Evolutionary conservation across 92 coral and sea anemone species (phyloP).

Genomic region (Phenganax marumi): DNA sequence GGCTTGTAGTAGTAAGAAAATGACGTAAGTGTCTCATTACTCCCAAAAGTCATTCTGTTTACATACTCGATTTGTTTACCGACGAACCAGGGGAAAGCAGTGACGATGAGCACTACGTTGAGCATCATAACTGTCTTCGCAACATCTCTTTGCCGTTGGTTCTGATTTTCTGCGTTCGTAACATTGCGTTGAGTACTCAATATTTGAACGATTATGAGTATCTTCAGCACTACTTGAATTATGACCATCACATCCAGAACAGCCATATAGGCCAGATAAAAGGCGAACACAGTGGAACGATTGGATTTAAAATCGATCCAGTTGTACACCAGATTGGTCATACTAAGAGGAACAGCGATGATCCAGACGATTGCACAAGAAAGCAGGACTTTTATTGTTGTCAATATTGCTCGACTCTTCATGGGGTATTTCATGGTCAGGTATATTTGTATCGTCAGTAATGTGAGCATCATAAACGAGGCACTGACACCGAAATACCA

Average conservation of each 20-base stretch:
- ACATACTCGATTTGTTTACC: neutral
- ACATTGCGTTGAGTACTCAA: neutral
- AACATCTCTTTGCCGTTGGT: too few relatives aligned
- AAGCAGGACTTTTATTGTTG: constrained; percentile 58
- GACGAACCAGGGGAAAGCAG: constrained; percentile 13
- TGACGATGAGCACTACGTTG: too few relatives aligned
- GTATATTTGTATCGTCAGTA: too few relatives aligned
- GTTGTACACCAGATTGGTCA: too few relatives aligned
- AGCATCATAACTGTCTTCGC: too few relatives aligned
- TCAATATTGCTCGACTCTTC: too few relatives aligned
- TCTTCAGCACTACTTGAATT: neutral
- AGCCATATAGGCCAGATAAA: neutral
- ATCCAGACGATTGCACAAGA: too few relatives aligned
- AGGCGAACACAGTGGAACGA: neutral
- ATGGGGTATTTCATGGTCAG: too few relatives aligned
- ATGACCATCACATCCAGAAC: neutral
- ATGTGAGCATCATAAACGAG: too few relatives aligned
- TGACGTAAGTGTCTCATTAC: too few relatives aligned
- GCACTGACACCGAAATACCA: neutral
- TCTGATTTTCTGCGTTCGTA: neutral
- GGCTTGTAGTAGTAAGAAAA: neutral
- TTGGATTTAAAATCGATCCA: too few relatives aligned
- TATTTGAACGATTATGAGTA: neutral
- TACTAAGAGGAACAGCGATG: too few relatives aligned
- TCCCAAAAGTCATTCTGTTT: neutral